Percentiles rank a stretch among this genome's conserved stretches.
These are phyloP conservation scores for Cynopterus brachyotis DNA, from an alignment of 2,113 vertebrate genomes.

Conservation along the genomic window DNA sequence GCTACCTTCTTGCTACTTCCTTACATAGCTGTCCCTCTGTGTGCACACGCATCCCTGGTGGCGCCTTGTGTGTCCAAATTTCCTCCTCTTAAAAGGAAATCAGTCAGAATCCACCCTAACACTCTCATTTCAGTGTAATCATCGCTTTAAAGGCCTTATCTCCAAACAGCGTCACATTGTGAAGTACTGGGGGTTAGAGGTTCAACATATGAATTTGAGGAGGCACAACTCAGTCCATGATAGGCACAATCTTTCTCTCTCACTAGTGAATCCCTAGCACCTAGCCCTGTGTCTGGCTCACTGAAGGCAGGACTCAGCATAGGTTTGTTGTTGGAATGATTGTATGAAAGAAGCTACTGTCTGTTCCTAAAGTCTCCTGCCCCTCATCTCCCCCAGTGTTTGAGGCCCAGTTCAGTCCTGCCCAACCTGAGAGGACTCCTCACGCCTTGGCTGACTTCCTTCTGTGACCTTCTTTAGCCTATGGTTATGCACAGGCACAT, in stretches of 20 bases:
- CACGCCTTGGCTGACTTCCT: neutral
- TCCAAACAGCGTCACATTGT: neutral
- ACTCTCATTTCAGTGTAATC: neutral
- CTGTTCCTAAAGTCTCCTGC: neutral
- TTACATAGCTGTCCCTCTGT: neutral
- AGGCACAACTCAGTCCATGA: no score
- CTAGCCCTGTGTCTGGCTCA: neutral
- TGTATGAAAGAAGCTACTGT: neutral
- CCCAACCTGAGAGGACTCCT: neutral
- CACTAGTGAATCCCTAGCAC: no score
- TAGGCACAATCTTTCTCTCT: neutral
- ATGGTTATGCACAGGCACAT: no score
- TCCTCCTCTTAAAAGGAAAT: neutral
- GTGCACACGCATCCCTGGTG: rapidly evolving
- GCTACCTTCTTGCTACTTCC: rapidly evolving
- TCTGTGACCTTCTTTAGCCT: neutral
- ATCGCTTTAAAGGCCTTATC: neutral
- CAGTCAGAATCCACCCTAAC: neutral
- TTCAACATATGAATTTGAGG: neutral
- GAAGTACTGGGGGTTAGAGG: neutral
- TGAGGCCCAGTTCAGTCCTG: neutral
- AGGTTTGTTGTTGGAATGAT: no score
- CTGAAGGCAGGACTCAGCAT: neutral
- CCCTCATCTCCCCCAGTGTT: neutral
- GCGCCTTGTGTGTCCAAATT: neutral